These are phyloP conservation scores for Solea solea DNA, from an alignment of 2,113 vertebrate species.

Conservation along the genomic window DNA sequence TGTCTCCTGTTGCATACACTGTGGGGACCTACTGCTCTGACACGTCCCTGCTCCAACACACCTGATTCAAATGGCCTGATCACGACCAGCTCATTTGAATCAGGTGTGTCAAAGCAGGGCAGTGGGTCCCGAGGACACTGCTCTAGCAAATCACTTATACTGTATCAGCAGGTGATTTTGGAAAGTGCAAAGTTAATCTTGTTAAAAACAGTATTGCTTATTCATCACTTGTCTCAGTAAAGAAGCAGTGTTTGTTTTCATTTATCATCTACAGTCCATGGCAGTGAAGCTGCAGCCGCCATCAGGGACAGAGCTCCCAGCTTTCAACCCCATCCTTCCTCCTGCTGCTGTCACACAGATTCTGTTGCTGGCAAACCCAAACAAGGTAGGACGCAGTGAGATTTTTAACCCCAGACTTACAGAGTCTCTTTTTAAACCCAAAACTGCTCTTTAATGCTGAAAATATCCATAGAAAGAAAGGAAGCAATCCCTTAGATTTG, in stretches of 20 bases:
- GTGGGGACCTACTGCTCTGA: not conserved
- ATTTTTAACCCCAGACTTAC: not conserved
- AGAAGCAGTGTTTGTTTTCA: not conserved
- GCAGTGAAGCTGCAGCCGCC: constrained; percentile 96
- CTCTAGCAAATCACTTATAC: no score
- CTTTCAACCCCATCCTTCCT: constrained; percentile 94
- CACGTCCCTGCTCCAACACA: no score
- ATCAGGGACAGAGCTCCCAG: constrained; percentile 91
- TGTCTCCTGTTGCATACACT: not conserved
- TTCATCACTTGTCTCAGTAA: not conserved
- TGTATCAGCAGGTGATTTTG: no score
- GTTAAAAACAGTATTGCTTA: no score
- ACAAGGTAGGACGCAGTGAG: constrained; percentile 82
- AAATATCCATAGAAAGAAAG: not conserved
- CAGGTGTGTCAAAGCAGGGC: no score
- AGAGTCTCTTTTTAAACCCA: not conserved
- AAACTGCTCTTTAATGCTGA: not conserved
- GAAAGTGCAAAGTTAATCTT: no score
- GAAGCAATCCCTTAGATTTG: no score
- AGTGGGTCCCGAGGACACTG: no score
- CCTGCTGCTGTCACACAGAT: constrained; percentile 97
- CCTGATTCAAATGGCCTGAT: no score
- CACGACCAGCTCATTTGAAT: no score
- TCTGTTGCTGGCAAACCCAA: constrained; percentile 94
- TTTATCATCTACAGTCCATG: constrained; percentile 84